A percentile compares a stretch with the other conserved stretches of the same genome.
Evolutionary conservation across 2,797 vertebrate genomes (phyloP).

Genomic region (Decapterus maruadsi): DNA sequence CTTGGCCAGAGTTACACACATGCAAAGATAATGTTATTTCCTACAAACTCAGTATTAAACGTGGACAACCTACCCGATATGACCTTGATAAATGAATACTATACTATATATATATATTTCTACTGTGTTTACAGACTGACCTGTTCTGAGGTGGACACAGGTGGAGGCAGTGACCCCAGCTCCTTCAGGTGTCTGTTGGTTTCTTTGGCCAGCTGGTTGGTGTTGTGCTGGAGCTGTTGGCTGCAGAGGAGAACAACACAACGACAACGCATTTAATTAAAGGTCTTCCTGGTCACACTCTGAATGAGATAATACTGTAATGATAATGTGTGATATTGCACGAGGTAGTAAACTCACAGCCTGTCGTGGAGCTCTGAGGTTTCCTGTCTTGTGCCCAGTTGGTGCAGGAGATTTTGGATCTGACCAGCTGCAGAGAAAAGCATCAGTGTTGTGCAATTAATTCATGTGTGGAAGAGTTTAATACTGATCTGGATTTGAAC

Average conservation of each 20-base stretch:
- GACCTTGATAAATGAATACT: too few relatives aligned
- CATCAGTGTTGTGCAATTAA: not conserved
- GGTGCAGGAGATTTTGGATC: conserved; percentile 92
- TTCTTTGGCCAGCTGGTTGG: conserved; percentile 94
- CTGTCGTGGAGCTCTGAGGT: conserved; percentile 91
- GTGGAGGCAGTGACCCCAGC: conserved; percentile 87
- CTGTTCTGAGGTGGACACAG: conserved; percentile 91
- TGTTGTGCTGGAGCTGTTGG: conserved; percentile 93
- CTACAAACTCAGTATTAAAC: too few relatives aligned
- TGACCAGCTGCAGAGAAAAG: conserved; percentile 86
- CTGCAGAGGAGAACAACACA: conserved; percentile 69
- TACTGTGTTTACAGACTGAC: conserved; percentile 69
- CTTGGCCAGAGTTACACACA: too few relatives aligned
- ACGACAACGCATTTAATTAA: not conserved
- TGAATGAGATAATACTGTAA: not conserved
- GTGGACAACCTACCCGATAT: too few relatives aligned
- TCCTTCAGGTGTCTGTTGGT: conserved; percentile 94
- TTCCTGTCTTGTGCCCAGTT: conserved; percentile 91
- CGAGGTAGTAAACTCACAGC: conserved; percentile 85
- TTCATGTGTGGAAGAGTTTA: not conserved
- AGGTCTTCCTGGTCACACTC: not conserved
- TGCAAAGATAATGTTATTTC: too few relatives aligned
- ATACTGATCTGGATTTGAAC: too few relatives aligned
- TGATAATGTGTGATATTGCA: not conserved
- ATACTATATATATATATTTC: too few relatives aligned